Base-by-base conservation (phyloP, 1,140 invertebrate genomes). In the Scaptomyza hsui region DNA sequence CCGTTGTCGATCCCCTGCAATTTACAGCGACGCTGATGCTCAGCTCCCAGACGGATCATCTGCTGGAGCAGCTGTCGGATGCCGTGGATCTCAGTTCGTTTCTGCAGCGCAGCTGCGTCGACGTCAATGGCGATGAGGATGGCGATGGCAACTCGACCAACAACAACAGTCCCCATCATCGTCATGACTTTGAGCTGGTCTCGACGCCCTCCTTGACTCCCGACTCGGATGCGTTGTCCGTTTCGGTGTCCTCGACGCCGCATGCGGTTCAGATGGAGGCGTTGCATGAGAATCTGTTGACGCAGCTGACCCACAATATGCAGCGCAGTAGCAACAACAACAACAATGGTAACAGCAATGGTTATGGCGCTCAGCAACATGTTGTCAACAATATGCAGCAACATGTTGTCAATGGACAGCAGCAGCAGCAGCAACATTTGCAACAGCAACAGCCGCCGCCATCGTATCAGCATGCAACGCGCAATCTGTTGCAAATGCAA, bases 21-120 rank as follows among this genome's bases (percentile, higher is more conserved):
- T 96, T 97, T 79, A 96, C 95, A 3, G 95, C 95, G 0, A 96
- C 95, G 0, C 86, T 97, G 16, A 96, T 95, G 41, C 96, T 97
- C 78, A 95, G 94, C 42, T 94, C 94, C 15, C 94, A 95, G 1
- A 94, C 95, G 12, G 96, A 97, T 91, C 95, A 95, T 75, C 81
- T 96, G 12, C 89, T 96, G 6, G 95, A 96, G 75, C 95, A 94
- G 59, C 91, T 96, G 0, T 94, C 93, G 24, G 95, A 96, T 79
- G 94, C 95, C 0, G 95, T 95, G 1, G 96, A 97, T 77, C 92
- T 97, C 15, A 94, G 93, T 44, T 94, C 92, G 67, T 95, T 96
- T 74, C 90, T 97, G 7, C 95, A 95, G 61, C 92, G 94, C 71
- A 82, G 95, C 44, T 93, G 94, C 4, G 94, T 94, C 47, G 45